Evolutionary conservation across 2,113 vertebrate species (phyloP).

Genomic region (Lethenteron camtschaticum): DNA sequence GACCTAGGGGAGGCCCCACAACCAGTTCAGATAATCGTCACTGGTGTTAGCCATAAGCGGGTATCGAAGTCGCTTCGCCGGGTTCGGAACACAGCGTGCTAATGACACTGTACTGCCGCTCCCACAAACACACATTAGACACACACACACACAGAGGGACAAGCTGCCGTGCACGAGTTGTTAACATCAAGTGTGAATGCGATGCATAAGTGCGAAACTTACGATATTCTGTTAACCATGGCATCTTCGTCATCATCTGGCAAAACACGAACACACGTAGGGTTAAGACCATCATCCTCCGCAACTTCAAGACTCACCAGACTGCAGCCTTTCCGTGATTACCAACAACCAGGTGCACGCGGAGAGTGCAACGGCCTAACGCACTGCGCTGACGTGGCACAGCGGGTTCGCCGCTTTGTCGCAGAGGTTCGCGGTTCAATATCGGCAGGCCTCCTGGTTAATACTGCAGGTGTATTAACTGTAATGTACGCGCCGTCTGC

Average conservation of each 20-base stretch:
- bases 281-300: too few relatives aligned
- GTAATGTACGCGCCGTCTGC: too few relatives aligned
- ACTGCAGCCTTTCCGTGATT: too few relatives aligned
- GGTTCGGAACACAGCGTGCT: neutral
- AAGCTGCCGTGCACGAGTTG: neutral
- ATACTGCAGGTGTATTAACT: too few relatives aligned
- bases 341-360: too few relatives aligned
- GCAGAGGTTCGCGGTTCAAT: too few relatives aligned
- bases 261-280: conserved; percentile 9
- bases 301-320: too few relatives aligned
- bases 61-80: neutral
- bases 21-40: neutral
- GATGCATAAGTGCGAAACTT: conserved; percentile 23
- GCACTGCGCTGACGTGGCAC: too few relatives aligned
- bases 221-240: conserved; percentile 89
- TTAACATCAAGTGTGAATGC: neutral
- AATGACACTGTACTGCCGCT: neutral
- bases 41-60: neutral
- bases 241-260: conserved; percentile 72
- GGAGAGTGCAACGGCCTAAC: too few relatives aligned
- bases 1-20: too few relatives aligned
- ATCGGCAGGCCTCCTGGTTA: too few relatives aligned
- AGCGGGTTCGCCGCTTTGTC: too few relatives aligned
- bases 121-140: neutral
- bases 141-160: neutral